These are phyloP conservation scores for Eustalomyia histrio DNA, from an alignment of 2,888 invertebrate genomes.

Conservation along the genomic window DNA sequence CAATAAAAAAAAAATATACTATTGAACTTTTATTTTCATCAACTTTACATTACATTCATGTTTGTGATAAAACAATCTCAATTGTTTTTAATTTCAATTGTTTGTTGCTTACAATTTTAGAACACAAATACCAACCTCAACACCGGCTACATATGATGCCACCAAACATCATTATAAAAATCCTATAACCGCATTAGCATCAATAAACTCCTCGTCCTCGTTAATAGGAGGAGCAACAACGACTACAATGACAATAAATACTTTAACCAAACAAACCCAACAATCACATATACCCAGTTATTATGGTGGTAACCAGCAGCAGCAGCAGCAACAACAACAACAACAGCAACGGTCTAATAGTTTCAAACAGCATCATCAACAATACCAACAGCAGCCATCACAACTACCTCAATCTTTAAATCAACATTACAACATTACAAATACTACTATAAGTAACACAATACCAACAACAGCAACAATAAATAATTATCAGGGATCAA, in stretches of 20 bases:
- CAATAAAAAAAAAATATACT: background rate
- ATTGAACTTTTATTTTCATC: background rate
- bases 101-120: slow-evolving; percentile 62
- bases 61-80: slow-evolving; percentile 13
- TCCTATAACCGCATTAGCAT: slow-evolving; percentile 57
- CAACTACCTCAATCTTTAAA: slow-evolving; percentile 69
- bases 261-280: slow-evolving; percentile 65
- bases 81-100: slow-evolving; percentile 15
- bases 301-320: slow-evolving; percentile 40
- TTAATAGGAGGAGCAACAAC: slow-evolving; percentile 64
- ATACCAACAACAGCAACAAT: slow-evolving; percentile 48
- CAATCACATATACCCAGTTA: slow-evolving; percentile 78
- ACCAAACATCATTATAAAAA: slow-evolving; percentile 61
- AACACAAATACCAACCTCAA: slow-evolving; percentile 68
- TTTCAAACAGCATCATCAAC: slow-evolving; percentile 65
- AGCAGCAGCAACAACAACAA: slow-evolving; percentile 11
- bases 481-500: slow-evolving; percentile 67
- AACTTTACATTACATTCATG: slow-evolving; percentile 19
- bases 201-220: slow-evolving; percentile 41
- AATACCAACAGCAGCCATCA: slow-evolving; percentile 66
- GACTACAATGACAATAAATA: slow-evolving; percentile 68
- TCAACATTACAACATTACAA: slow-evolving; percentile 47
- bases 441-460: slow-evolving; percentile 58
- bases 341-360: slow-evolving; percentile 63
- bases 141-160: slow-evolving; percentile 60